phyloP scores from a whole-genome alignment of 2,888 invertebrate species.

The Petrolisthes manimaculis region DNA sequence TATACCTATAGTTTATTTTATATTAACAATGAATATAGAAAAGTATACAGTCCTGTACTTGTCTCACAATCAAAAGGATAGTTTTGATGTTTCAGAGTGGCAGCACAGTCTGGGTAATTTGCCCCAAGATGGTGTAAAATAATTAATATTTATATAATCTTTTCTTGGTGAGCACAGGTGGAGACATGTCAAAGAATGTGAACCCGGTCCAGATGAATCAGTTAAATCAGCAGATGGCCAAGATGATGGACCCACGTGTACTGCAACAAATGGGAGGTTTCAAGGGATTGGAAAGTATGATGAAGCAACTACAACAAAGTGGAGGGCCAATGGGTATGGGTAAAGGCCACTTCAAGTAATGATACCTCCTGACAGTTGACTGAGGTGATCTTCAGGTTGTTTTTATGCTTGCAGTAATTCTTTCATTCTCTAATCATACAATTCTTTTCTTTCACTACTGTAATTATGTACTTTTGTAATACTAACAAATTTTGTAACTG shows the following conservation, averaged over 20 bases:
- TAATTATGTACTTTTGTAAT: no score
- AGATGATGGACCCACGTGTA: conserved; percentile 99
- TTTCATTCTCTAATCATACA: background rate
- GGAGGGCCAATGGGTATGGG: conserved; percentile 63
- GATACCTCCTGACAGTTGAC: background rate
- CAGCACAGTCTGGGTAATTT: no score
- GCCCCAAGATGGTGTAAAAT: no score
- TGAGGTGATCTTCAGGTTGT: background rate
- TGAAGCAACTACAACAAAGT: conserved; percentile 86
- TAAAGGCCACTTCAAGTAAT: conserved; percentile 48
- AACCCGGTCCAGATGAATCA: conserved; percentile 99
- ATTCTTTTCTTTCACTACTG: background rate
- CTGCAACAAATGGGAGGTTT: conserved; percentile 97
- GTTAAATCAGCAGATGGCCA: conserved; percentile 99
- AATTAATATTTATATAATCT: no score
- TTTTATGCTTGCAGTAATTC: background rate
- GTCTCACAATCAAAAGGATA: no score
- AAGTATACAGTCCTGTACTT: no score
- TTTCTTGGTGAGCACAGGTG: conserved; percentile 74
- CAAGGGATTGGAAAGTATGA: conserved; percentile 96
- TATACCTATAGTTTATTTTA: no score
- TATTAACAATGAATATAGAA: no score
- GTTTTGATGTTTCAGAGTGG: no score
- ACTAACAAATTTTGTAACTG: no score
- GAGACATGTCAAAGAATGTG: conserved; percentile 98